These are phyloP conservation scores for Takifugu rubripes DNA, from an alignment of 2,797 vertebrate species.

Conservation along the genomic window DNA sequence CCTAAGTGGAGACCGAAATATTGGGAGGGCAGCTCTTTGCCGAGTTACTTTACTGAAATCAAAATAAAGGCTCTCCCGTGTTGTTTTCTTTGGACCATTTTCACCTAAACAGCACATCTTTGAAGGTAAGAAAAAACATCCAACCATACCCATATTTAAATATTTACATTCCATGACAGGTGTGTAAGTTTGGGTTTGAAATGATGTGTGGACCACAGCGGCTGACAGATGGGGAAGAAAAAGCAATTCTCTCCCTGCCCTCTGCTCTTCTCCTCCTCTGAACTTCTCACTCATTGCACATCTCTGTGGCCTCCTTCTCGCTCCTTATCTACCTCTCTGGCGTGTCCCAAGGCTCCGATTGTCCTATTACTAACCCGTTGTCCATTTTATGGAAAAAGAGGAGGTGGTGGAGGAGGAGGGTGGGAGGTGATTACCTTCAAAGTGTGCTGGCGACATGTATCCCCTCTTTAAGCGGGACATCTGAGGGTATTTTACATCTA, in stretches of 20 bases:
- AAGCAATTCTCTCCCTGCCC: conserved; percentile 35
- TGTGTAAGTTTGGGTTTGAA: conserved; percentile 55
- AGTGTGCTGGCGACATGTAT: conserved; percentile 45
- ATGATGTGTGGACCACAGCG: conserved; percentile 29
- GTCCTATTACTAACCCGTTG: conserved; percentile 44
- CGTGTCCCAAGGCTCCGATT: conserved; percentile 39
- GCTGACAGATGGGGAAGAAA: conserved; percentile 55
- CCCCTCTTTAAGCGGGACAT: conserved; percentile 59
- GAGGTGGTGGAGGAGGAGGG: conserved; percentile 18
- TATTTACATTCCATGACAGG: conserved; percentile 73
- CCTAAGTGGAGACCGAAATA: conserved; percentile 33
- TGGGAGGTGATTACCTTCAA: conserved; percentile 56
- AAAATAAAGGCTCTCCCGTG: conserved; percentile 48
- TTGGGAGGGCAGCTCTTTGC: conserved; percentile 1
- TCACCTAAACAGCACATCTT: conserved; percentile 64
- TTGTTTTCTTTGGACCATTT: conserved; percentile 51
- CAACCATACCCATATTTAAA: conserved; percentile 61
- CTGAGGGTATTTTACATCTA: conserved; percentile 62
- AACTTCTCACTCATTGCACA: conserved; percentile 33
- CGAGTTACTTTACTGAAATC: conserved; percentile 27
- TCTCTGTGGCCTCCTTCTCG: conserved; percentile 13
- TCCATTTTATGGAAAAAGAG: conserved; percentile 54
- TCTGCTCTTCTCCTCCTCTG: conserved; percentile 36
- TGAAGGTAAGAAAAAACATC: conserved; percentile 62
- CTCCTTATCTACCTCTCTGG: conserved; percentile 39